Percentiles rank a stretch among this genome's conserved stretches.
These are phyloP conservation scores for Ibidorhyncha struthersii DNA, from an alignment of 2,113 vertebrate species.

Conservation along the genomic window DNA sequence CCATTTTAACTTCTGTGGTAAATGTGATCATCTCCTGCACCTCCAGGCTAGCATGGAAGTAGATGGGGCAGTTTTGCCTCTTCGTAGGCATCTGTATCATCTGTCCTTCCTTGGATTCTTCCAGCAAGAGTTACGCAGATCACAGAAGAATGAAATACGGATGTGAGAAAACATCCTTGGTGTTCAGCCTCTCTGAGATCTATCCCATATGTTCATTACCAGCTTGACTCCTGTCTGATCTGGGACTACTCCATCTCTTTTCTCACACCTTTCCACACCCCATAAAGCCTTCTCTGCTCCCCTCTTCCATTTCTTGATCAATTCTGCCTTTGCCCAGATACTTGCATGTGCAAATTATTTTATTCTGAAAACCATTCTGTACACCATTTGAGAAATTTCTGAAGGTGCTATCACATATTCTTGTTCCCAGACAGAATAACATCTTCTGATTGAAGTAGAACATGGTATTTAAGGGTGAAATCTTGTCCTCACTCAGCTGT, in stretches of 20 bases:
- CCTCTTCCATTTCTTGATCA: neutral
- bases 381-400: neutral
- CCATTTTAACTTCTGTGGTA: neutral
- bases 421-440: neutral
- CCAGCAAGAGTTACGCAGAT: neutral
- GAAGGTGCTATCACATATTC: neutral
- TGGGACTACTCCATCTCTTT: neutral
- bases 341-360: neutral
- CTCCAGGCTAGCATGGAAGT: neutral
- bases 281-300: neutral
- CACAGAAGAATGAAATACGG: neutral
- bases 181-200: neutral
- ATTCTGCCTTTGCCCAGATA: neutral
- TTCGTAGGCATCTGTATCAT: neutral
- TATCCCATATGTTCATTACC: neutral
- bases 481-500: neutral
- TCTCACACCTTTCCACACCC: neutral
- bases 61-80: neutral
- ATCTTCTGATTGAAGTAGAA: neutral
- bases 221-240: neutral
- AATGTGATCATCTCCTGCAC: neutral
- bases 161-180: neutral
- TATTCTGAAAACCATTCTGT: neutral
- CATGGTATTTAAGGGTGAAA: neutral
- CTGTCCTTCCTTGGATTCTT: neutral